These are phyloP conservation scores for Leucoraja ocellata DNA, from an alignment of 2,797 vertebrate species.

Conservation along the genomic window DNA sequence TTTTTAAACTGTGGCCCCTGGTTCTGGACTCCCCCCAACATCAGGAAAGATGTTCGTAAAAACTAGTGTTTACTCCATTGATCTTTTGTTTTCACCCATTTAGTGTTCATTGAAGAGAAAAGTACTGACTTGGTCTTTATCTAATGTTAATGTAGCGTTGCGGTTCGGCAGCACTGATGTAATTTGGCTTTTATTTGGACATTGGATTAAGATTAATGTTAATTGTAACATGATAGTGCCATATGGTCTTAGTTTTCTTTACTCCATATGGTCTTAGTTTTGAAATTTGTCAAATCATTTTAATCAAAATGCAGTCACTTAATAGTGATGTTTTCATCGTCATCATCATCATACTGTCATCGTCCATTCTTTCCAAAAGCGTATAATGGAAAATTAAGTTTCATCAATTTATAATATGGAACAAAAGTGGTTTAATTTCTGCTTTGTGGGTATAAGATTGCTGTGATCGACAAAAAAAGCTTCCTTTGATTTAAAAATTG, in stretches of 20 bases:
- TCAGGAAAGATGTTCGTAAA: too few relatives aligned
- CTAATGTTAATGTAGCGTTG: background rate
- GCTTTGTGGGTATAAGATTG: background rate
- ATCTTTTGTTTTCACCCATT: background rate
- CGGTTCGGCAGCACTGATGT: background rate
- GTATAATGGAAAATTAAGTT: background rate
- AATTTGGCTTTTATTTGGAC: background rate
- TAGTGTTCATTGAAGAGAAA: background rate
- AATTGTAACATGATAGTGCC: background rate
- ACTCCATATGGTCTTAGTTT: background rate
- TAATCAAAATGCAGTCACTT: background rate
- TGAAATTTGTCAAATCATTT: background rate
- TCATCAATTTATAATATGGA: background rate
- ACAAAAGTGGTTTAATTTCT: too few relatives aligned
- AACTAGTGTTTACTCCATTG: background rate
- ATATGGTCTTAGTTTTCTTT: too few relatives aligned
- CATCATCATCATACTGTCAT: background rate
- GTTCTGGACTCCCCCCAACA: too few relatives aligned
- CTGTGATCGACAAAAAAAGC: background rate
- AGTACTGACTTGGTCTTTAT: conserved; percentile 13
- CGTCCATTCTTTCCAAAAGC: background rate
- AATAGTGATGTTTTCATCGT: background rate
- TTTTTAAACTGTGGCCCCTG: too few relatives aligned
- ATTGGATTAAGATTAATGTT: background rate
- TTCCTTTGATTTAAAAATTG: background rate